Percentiles rank a stretch among this genome's conserved stretches.
These are phyloP conservation scores for Patella ulyssiponensis DNA, from an alignment of 2,888 invertebrate species.

Conservation along the genomic window DNA sequence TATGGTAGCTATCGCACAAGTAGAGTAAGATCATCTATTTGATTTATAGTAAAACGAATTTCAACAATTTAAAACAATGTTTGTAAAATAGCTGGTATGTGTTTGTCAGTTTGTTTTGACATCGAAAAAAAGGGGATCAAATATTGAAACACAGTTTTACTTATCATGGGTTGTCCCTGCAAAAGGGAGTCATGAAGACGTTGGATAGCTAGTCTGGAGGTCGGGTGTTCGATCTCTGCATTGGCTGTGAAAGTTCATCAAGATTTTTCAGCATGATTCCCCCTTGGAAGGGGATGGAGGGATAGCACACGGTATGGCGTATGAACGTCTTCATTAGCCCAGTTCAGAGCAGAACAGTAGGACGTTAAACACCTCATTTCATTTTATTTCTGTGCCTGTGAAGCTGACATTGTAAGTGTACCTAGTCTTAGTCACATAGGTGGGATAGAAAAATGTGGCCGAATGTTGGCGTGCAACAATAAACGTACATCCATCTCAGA, in stretches of 20 bases:
- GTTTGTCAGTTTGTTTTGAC: neutral
- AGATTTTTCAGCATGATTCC: too few relatives aligned
- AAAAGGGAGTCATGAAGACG: too few relatives aligned
- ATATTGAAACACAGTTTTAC: neutral
- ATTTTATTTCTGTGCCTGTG: too few relatives aligned
- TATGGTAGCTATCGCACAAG: constrained; percentile 88
- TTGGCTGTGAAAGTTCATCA: too few relatives aligned
- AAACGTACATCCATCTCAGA: neutral
- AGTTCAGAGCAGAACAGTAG: too few relatives aligned
- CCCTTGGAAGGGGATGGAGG: too few relatives aligned
- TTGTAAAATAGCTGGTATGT: neutral
- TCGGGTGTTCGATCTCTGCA: too few relatives aligned
- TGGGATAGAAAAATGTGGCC: neutral
- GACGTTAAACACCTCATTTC: too few relatives aligned
- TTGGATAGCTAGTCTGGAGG: too few relatives aligned
- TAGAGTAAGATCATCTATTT: constrained; percentile 75
- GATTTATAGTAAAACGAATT: neutral
- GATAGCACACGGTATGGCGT: too few relatives aligned
- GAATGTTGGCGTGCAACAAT: neutral
- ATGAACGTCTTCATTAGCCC: too few relatives aligned
- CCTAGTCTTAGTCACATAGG: neutral
- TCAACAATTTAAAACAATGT: too few relatives aligned
- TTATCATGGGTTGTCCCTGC: neutral
- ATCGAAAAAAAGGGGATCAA: neutral
- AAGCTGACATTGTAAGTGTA: neutral